Evolutionary conservation across 2,797 vertebrate species (phyloP).

Genomic region (Zenarchopterus dispar): DNA sequence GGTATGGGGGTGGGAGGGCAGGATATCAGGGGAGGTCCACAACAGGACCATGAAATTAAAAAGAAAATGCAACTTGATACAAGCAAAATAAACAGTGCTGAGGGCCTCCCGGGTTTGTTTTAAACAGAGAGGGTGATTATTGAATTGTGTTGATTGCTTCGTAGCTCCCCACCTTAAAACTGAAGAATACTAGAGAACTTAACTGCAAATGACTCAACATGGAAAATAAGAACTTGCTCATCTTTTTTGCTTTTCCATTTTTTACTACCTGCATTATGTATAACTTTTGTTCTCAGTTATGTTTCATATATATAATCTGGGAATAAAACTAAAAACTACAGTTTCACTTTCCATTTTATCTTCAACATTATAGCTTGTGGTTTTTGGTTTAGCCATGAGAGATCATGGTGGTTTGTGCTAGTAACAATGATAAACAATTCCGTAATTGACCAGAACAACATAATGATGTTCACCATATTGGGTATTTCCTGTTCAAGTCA

Average conservation of each 20-base stretch:
- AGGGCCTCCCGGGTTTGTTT: slow-evolving; percentile 52
- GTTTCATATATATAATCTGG: no score
- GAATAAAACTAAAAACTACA: not conserved
- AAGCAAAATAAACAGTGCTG: slow-evolving; percentile 72
- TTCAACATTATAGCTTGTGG: no score
- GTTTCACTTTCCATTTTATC: not conserved
- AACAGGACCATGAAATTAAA: slow-evolving; percentile 76
- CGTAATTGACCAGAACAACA: slow-evolving; percentile 55
- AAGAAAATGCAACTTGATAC: slow-evolving; percentile 71
- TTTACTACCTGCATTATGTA: no score
- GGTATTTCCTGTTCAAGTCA: slow-evolving; percentile 69
- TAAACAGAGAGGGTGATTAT: slow-evolving; percentile 69
- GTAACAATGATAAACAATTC: slow-evolving; percentile 47
- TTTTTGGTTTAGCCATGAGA: not conserved
- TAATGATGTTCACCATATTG: slow-evolving; percentile 63
- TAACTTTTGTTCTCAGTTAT: no score
- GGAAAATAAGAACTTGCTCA: not conserved
- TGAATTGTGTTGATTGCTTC: slow-evolving; percentile 72
- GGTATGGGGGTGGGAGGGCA: slow-evolving; percentile 37
- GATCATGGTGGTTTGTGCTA: slow-evolving; percentile 14
- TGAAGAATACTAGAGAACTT: slow-evolving; percentile 25
- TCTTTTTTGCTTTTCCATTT: no score
- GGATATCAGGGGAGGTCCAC: slow-evolving; percentile 74
- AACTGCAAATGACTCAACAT: not conserved
- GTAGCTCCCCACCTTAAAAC: slow-evolving; percentile 48